These are phyloP conservation scores for Alectoris magna DNA, from an alignment of 2,797 vertebrate genomes.

Conservation along the genomic window DNA sequence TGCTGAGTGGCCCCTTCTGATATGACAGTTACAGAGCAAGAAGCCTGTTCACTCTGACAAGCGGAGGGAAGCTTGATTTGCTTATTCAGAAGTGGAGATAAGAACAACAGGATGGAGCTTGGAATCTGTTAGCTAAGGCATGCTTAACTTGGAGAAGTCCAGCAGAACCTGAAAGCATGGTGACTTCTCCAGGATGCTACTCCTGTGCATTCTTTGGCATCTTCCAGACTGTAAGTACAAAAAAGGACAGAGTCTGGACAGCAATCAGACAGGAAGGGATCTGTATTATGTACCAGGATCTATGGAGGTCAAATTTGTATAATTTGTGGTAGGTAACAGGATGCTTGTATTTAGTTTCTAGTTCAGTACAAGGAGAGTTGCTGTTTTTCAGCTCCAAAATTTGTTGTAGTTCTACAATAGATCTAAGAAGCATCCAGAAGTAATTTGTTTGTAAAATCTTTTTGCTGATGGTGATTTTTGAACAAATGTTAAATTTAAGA, in stretches of 20 bases:
- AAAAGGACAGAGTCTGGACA: neutral
- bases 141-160: neutral
- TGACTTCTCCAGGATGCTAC: neutral
- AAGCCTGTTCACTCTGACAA: rapidly evolving
- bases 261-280: neutral
- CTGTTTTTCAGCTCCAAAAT: neutral
- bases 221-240: neutral
- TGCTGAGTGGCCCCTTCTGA: neutral
- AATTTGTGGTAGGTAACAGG: neutral
- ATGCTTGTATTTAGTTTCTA: neutral
- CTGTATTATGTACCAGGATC: neutral
- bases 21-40: neutral
- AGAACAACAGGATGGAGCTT: neutral
- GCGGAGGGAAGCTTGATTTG: neutral
- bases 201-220: neutral
- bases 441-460: neutral
- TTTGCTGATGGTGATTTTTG: neutral
- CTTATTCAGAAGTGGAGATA: neutral
- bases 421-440: neutral
- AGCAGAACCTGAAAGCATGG: neutral
- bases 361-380: neutral
- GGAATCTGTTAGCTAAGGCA: neutral
- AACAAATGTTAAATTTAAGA: neutral
- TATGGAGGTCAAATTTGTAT: neutral
- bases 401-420: neutral